Conservation (phyloP, 2,888 invertebrate species). For the Drosophila dives region DNA sequence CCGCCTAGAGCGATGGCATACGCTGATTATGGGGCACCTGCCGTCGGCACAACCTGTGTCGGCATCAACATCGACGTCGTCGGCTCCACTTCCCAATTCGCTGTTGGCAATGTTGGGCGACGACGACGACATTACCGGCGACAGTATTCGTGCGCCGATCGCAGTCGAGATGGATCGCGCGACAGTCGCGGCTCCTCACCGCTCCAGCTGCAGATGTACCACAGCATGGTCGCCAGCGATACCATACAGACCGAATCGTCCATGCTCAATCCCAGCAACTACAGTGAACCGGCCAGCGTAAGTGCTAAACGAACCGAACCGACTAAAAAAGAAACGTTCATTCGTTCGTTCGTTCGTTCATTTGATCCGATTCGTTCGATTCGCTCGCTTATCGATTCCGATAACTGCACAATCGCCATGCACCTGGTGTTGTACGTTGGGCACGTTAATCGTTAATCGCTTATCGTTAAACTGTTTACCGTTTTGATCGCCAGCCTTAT, state of each 20-base stretch:
- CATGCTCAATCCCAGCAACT: slow-evolving; percentile 74
- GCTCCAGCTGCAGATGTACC: slow-evolving; percentile 67
- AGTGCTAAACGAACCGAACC: slow-evolving; percentile 57
- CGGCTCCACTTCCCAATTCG: slow-evolving; percentile 20
- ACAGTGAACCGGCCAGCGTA: slow-evolving; percentile 82
- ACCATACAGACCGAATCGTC: slow-evolving; percentile 78
- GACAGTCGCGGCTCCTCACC: slow-evolving; percentile 83
- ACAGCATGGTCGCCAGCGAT: slow-evolving; percentile 78
- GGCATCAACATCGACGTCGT: slow-evolving; percentile 44
- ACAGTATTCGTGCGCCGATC: slow-evolving; percentile 84
- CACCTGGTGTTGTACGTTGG: slow-evolving; percentile 50
- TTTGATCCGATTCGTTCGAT: slow-evolving; percentile 40
- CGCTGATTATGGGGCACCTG: slow-evolving; percentile 61
- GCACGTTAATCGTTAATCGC: slow-evolving; percentile 44
- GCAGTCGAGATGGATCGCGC: slow-evolving; percentile 82
- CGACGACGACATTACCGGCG: slow-evolving; percentile 83
- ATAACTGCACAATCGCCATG: slow-evolving; percentile 61
- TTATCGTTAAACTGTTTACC: slow-evolving; percentile 13
- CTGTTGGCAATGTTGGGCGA: slow-evolving; percentile 72
- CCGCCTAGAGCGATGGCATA: slow-evolving; percentile 68
- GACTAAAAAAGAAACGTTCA: slow-evolving; percentile 9
- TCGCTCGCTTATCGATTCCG: slow-evolving; percentile 54
- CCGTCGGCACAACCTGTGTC: slow-evolving; percentile 37
- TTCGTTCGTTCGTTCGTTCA: slow-evolving; percentile 26
- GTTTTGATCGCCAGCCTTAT: slow-evolving; percentile 41